Conservation (phyloP, 2,888 invertebrate genomes). For the Strigamia maritima region DNA sequence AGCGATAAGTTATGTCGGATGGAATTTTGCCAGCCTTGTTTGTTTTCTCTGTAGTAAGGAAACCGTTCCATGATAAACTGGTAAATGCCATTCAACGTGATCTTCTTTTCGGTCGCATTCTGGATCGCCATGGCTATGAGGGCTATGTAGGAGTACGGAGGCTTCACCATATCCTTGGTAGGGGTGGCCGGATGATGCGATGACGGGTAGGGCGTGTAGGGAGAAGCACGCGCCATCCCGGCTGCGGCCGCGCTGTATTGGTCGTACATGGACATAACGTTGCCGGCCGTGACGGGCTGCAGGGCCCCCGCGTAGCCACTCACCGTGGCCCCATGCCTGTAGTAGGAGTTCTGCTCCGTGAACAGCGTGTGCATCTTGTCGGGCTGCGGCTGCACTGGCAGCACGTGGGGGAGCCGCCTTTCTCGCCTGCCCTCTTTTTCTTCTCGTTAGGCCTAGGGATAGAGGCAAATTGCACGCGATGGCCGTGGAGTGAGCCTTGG, state of each 20-base stretch:
- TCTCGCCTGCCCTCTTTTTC: not conserved
- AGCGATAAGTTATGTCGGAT: constrained; percentile 92
- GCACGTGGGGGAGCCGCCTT: not conserved
- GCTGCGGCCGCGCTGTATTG: constrained; percentile 60
- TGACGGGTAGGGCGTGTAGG: constrained; percentile 55
- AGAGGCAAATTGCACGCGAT: not conserved
- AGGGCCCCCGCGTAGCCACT: constrained; percentile 47
- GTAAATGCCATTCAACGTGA: constrained; percentile 93
- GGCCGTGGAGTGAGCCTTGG: not conserved
- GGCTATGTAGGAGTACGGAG: constrained; percentile 82
- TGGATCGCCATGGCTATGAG: constrained; percentile 97
- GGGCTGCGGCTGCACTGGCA: not conserved
- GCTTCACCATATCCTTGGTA: constrained; percentile 80
- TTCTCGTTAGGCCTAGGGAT: not conserved
- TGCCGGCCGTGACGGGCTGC: constrained; percentile 45
- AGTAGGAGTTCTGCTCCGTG: constrained; percentile 87
- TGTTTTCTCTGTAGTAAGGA: constrained; percentile 95
- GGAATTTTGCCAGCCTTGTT: constrained; percentile 95
- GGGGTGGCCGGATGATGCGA: constrained; percentile 56
- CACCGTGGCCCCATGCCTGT: constrained; percentile 61
- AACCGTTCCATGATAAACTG: constrained; percentile 98
- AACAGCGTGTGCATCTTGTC: constrained; percentile 78
- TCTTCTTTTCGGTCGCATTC: constrained; percentile 85
- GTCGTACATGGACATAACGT: constrained; percentile 63
- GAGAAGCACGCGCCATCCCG: constrained; percentile 44